Conservation (phyloP, 2,113 vertebrate genomes). For the Silurus meridionalis region DNA sequence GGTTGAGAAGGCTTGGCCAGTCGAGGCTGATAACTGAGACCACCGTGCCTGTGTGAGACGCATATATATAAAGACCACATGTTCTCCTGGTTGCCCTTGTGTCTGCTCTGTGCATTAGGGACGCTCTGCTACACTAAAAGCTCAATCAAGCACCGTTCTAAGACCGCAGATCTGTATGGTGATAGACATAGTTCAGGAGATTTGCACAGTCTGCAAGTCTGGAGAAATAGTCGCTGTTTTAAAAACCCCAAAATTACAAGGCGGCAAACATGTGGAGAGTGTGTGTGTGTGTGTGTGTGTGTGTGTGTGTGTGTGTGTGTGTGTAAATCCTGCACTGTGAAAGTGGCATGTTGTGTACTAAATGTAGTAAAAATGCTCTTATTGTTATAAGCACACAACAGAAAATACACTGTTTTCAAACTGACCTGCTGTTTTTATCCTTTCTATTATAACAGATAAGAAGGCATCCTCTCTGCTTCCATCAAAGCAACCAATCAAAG, state of each 20-base stretch:
- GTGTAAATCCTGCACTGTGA: constrained; percentile 34
- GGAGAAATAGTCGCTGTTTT: constrained; percentile 50
- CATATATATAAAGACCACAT: constrained; percentile 50
- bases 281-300: constrained; percentile 42
- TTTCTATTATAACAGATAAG: constrained; percentile 30
- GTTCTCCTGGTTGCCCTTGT: constrained; percentile 53
- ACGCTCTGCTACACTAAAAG: constrained; percentile 53
- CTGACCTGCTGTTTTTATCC: constrained; percentile 21
- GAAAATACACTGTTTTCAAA: neutral
- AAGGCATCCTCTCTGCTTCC: constrained; percentile 33
- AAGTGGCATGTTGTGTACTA: constrained; percentile 40
- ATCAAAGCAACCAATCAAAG: constrained; percentile 25
- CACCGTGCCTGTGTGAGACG: constrained; percentile 55
- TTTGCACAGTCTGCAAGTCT: constrained; percentile 62
- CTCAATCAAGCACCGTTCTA: constrained; percentile 56
- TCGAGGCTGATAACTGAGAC: constrained; percentile 51
- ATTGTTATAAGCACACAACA: constrained; percentile 56
- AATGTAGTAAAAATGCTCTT: constrained; percentile 59
- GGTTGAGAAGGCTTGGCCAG: constrained; percentile 27
- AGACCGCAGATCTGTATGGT: constrained; percentile 58
- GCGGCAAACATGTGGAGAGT: constrained; percentile 42
- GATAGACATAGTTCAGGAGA: constrained; percentile 62
- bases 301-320: constrained; percentile 34
- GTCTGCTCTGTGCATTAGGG: constrained; percentile 63
- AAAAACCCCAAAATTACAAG: constrained; percentile 48